Percentiles rank a stretch among this genome's conserved stretches.
phyloP scores from a whole-genome alignment of 2,797 vertebrate species.

The Orestias chungarensis region DNA sequence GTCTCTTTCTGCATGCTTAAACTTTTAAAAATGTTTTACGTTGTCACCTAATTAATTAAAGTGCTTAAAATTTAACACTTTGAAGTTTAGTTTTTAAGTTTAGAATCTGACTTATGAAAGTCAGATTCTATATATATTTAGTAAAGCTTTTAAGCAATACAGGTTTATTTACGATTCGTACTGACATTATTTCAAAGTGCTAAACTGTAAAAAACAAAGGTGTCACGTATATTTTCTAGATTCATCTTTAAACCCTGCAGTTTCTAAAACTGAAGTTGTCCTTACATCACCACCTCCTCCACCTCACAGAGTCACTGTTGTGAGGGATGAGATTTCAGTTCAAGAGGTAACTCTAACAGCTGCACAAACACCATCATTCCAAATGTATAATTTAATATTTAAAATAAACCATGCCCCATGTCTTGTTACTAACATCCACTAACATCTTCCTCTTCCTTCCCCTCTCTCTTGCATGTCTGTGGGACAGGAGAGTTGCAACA shows the following conservation, averaged over 20 bases:
- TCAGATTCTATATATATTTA: not conserved
- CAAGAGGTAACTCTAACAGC: constrained; percentile 55
- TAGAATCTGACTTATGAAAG: not conserved
- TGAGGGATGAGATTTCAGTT: constrained; percentile 52
- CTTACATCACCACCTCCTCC: constrained; percentile 55
- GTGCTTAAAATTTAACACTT: not conserved
- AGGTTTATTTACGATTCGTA: not conserved
- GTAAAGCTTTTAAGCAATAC: not conserved
- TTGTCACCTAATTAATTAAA: not conserved
- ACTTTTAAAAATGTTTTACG: not conserved
- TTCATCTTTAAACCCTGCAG: constrained; percentile 36
- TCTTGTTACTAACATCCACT: constrained; percentile 57
- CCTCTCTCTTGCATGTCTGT: constrained; percentile 48
- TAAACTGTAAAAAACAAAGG: not conserved
- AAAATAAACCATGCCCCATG: constrained; percentile 13
- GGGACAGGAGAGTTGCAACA: constrained; percentile 77
- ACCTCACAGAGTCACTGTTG: constrained; percentile 52
- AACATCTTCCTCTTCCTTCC: constrained; percentile 50
- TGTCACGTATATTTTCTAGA: constrained; percentile 45
- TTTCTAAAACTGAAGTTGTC: constrained; percentile 40
- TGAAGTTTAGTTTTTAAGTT: too few species aligned
- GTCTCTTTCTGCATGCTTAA: not conserved
- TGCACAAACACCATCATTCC: constrained; percentile 6
- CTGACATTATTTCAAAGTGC: not conserved
- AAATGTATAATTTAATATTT: constrained; percentile 1